These are phyloP conservation scores for Cyanoramphus novaezelandiae DNA, from an alignment of 2,113 vertebrate species.

Conservation along the genomic window DNA sequence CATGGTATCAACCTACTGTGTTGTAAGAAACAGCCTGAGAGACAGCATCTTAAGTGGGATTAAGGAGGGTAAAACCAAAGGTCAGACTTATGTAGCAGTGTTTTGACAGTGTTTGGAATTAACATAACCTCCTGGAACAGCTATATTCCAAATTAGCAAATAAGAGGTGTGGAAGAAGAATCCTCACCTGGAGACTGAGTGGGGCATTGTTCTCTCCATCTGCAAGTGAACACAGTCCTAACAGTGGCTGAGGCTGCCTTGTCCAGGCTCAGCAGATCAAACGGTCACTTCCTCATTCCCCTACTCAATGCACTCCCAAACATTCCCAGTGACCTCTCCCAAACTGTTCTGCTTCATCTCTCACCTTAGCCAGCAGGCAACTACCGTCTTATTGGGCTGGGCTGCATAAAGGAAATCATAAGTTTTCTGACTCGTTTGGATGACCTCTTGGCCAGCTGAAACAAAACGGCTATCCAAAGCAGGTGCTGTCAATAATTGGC, in stretches of 20 bases:
- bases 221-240: neutral
- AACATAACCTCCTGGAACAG: neutral
- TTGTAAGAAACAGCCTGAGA: neutral
- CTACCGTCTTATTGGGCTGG: neutral
- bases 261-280: neutral
- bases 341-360: neutral
- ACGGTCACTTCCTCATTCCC: neutral
- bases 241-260: neutral
- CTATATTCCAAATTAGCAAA: neutral
- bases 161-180: neutral
- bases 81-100: neutral
- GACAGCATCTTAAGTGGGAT: neutral
- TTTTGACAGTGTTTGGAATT: neutral
- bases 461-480: slow-evolving; percentile 46
- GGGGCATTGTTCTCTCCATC: neutral
- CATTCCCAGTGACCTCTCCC: neutral
- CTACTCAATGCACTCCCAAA: neutral
- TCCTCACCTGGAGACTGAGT: neutral
- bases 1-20: rapidly evolving
- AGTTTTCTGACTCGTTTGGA: neutral
- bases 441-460: slow-evolving; percentile 22
- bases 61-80: neutral
- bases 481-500: slow-evolving; percentile 50
- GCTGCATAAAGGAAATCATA: neutral
- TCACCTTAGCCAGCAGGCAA: neutral